Base-by-base conservation (phyloP, 2,888 invertebrate genomes). In the Folsomia manolachei region DNA sequence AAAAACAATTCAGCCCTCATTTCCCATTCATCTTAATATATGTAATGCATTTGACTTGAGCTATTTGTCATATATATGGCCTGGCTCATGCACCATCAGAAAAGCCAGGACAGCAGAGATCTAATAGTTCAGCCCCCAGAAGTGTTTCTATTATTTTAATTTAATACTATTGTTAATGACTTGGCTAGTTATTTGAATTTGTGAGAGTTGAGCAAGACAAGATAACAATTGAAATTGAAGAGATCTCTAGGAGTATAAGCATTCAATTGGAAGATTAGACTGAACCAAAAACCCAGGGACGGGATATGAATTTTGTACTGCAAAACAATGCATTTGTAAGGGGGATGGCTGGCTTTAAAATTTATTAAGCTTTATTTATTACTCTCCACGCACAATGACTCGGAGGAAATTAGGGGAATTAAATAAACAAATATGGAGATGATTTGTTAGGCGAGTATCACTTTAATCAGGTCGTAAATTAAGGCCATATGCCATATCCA, bases 361-460 rank as follows among this genome's bases (percentile, higher is more conserved):
- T 39, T 14, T 39, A n/a, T n/a, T n/a, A 39, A 39, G 14, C 4
- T 39, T 9, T 14, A 39, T 39, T 39, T 14, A 39, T 39, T 39
- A 4, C n/a, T n/a, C n/a, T n/a, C n/a, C n/a, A n/a, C n/a, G n/a
- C 39, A 14, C 39, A 39, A 39, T 39, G 39, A 39, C 39, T 39
- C 39, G 39, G 39, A 39, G 39, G 39, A 39, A 39, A 39, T 39
- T 39, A 39, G 39, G 56, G 56, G 56, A 56, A 56, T 56, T 56
- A 56, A 56, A 56, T 21, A 56, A 56, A 56, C 56, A 56, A 56
- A 56, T 56, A 56, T 56, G 56, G 56, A 56, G 56, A 56, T n/a
- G 56, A 56, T 51, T 51, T n/a, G 39, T 39, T 39, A 39, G 39
- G 39, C 39, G 39, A 4, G 14, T 39, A 39, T 39, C 39, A 4